Evolutionary conservation across 2,797 vertebrate genomes (phyloP).

Genomic region (Gobio occitaniae): DNA sequence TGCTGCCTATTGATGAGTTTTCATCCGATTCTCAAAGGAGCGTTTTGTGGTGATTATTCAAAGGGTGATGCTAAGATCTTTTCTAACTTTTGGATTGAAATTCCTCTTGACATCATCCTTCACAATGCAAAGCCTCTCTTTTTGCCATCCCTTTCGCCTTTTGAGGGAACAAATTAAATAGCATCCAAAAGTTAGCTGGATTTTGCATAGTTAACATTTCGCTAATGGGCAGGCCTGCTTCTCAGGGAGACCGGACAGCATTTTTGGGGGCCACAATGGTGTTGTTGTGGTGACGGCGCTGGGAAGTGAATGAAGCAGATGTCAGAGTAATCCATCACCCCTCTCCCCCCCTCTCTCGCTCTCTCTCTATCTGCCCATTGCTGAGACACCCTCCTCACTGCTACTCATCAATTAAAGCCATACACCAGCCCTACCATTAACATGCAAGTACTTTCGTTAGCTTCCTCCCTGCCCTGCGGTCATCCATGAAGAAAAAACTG

Average conservation of each 20-base stretch:
- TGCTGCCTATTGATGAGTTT: slow-evolving; percentile 73
- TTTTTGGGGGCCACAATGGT: slow-evolving; percentile 83
- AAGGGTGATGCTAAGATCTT: slow-evolving; percentile 73
- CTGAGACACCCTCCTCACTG: slow-evolving; percentile 74
- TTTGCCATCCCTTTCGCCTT: slow-evolving; percentile 68
- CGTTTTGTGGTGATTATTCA: slow-evolving; percentile 77
- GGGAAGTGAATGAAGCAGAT: slow-evolving; percentile 90
- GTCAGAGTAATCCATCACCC: slow-evolving; percentile 88
- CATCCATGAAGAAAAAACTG: slow-evolving; percentile 59
- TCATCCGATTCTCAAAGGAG: slow-evolving; percentile 67
- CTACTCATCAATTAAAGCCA: slow-evolving; percentile 70
- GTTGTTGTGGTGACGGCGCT: slow-evolving; percentile 89
- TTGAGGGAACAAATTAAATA: slow-evolving; percentile 80
- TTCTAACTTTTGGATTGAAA: slow-evolving; percentile 84
- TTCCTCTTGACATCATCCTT: slow-evolving; percentile 85
- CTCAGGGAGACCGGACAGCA: slow-evolving; percentile 82
- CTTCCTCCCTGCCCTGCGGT: slow-evolving; percentile 55
- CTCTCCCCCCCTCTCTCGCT: slow-evolving; percentile 54
- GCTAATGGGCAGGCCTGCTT: slow-evolving; percentile 82
- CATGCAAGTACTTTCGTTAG: slow-evolving; percentile 63
- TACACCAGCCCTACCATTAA: slow-evolving; percentile 66
- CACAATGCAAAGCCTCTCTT: slow-evolving; percentile 69
- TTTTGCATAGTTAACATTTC: slow-evolving; percentile 89
- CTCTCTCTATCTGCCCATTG: slow-evolving; percentile 73
- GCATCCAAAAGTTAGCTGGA: slow-evolving; percentile 82